These are phyloP conservation scores for Trissolcus japonicus DNA, from an alignment of 2,888 invertebrate species.

Conservation along the genomic window DNA sequence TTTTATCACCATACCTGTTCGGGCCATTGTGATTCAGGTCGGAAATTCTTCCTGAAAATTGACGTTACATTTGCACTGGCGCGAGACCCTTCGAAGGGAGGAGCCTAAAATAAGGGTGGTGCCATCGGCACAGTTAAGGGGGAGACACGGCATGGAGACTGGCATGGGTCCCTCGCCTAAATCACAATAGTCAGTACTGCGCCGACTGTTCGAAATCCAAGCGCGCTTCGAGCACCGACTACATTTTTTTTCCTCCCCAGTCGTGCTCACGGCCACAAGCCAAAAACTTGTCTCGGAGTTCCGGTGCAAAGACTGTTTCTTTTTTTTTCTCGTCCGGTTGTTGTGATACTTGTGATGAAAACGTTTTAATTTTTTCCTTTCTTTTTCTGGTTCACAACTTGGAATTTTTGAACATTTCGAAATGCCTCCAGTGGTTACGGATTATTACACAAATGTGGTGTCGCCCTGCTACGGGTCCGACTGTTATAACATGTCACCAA, in stretches of 20 bases:
- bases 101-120: constrained; percentile 74
- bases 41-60: constrained; percentile 2
- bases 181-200: constrained; percentile 46
- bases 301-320: too few species aligned
- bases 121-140: constrained; percentile 59
- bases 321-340: too few species aligned
- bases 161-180: constrained; percentile 40
- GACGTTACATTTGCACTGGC: constrained; percentile 33
- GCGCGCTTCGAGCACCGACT: not conserved
- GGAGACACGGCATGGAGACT: constrained; percentile 48
- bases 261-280: not conserved
- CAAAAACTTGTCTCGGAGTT: too few species aligned
- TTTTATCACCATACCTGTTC: constrained; percentile 25
- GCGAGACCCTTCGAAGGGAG: constrained; percentile 70
- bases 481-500: constrained; percentile 20
- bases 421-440: constrained; percentile 35
- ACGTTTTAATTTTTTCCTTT: not conserved
- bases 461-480: constrained; percentile 58
- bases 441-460: constrained; percentile 21
- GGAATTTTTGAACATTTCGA: constrained; percentile 3
- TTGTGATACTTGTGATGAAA: not conserved
- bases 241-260: not conserved
- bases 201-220: constrained; percentile 60
- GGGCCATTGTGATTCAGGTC: constrained; percentile 2
- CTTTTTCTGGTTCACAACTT: not conserved